phyloP scores from a whole-genome alignment of 2,797 vertebrate genomes.

The Spinibarbus caldwelli region DNA sequence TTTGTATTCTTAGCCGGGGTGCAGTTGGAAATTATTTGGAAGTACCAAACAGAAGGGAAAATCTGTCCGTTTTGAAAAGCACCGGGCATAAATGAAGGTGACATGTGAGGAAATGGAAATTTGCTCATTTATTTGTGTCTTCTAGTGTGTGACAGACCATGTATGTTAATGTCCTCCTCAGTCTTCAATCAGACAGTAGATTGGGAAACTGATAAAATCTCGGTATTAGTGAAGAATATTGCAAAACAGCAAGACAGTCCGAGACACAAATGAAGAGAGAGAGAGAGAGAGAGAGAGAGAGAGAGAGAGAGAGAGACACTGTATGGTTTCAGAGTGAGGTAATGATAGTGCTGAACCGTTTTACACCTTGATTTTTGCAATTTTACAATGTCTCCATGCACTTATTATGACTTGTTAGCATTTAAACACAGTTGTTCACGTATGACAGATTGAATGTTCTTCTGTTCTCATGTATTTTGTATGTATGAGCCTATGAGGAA shows the following conservation, averaged over 20 bases:
- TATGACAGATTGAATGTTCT: constrained; percentile 9
- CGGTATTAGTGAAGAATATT: constrained; percentile 47
- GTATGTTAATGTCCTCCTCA: constrained; percentile 61
- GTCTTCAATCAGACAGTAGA: constrained; percentile 51
- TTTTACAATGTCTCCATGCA: background rate
- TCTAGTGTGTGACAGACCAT: constrained; percentile 57
- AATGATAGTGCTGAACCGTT: constrained; percentile 6
- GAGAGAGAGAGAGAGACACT: background rate
- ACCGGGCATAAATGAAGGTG: constrained; percentile 64
- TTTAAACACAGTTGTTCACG: background rate
- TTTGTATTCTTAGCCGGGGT: constrained; percentile 27
- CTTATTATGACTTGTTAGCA: constrained; percentile 19
- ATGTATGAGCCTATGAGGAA: constrained; percentile 11
- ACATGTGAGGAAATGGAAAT: constrained; percentile 67
- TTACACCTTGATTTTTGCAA: constrained; percentile 34
- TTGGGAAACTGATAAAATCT: constrained; percentile 47
- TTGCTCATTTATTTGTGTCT: constrained; percentile 61
- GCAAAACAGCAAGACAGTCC: background rate
- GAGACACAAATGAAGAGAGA: background rate
- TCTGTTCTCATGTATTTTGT: background rate
- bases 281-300: background rate
- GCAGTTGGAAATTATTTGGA: constrained; percentile 34
- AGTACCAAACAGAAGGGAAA: constrained; percentile 5
- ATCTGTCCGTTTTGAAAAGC: constrained; percentile 50
- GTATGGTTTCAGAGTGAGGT: constrained; percentile 25